Conservation (phyloP, 2,113 vertebrate genomes). For the Rousettus leschenaultii region DNA sequence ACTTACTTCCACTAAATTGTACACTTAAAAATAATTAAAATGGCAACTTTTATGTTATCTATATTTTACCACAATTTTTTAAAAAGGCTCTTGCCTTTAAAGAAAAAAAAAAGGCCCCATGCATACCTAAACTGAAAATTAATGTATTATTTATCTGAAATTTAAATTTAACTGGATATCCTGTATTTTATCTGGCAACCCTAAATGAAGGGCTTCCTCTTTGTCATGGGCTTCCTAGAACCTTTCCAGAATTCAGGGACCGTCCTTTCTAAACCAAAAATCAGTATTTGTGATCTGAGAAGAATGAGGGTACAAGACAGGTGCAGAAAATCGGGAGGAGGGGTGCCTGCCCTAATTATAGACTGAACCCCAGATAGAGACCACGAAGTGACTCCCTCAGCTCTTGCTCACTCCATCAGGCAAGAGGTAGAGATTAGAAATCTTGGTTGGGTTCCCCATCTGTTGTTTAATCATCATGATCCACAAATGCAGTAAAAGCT, state of each 20-base stretch:
- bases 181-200: not conserved
- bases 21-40: not conserved
- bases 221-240: not conserved
- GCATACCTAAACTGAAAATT: not conserved
- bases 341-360: slow-evolving; percentile 26
- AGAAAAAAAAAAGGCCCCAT: not conserved
- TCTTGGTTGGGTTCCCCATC: slow-evolving; percentile 72
- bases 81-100: not conserved
- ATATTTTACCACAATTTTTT: not conserved
- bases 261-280: not conserved
- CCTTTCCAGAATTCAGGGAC: not conserved
- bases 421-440: slow-evolving; percentile 58
- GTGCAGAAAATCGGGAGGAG: not conserved
- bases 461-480: slow-evolving; percentile 65
- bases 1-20: not conserved
- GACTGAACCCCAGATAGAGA: not conserved
- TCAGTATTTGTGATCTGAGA: not conserved
- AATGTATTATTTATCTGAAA: not conserved
- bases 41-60: not conserved
- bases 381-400: not conserved
- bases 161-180: not conserved
- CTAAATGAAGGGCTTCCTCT: not conserved
- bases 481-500: slow-evolving; percentile 64
- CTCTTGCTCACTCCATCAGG: not conserved
- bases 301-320: not conserved